Evolutionary conservation across 2,888 invertebrate genomes (phyloP).

Genomic region (Morinoia aosen): DNA sequence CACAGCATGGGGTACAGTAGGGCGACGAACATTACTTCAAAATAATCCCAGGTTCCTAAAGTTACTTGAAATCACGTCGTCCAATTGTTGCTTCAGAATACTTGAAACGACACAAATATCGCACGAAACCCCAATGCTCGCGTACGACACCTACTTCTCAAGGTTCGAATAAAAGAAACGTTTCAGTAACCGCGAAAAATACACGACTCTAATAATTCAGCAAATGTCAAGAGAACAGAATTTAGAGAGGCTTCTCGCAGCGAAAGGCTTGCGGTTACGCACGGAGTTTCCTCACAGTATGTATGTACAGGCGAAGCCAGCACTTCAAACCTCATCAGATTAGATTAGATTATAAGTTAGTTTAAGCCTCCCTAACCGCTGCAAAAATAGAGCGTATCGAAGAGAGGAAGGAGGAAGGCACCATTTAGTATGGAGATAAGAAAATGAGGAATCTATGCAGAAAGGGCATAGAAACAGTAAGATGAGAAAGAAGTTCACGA

Average conservation of each 20-base stretch:
- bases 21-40: not conserved
- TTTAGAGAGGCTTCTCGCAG: not conserved
- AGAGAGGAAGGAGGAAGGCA: too few species aligned
- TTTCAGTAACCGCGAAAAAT: not conserved
- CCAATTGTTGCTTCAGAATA: not conserved
- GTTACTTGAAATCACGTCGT: not conserved
- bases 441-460: too few species aligned
- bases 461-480: too few species aligned
- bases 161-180: not conserved
- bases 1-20: not conserved
- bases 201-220: not conserved
- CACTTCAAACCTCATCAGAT: too few species aligned
- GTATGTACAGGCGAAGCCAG: too few species aligned
- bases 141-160: not conserved
- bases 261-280: not conserved
- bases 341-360: too few species aligned
- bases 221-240: not conserved
- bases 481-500: too few species aligned
- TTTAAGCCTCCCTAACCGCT: too few species aligned
- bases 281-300: not conserved
- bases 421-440: too few species aligned
- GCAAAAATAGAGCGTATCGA: too few species aligned
- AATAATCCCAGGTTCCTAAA: not conserved
- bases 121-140: not conserved
- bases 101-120: not conserved